Evolutionary conservation across 2,113 vertebrate genomes (phyloP).

Genomic region (Seriola dumerili): DNA sequence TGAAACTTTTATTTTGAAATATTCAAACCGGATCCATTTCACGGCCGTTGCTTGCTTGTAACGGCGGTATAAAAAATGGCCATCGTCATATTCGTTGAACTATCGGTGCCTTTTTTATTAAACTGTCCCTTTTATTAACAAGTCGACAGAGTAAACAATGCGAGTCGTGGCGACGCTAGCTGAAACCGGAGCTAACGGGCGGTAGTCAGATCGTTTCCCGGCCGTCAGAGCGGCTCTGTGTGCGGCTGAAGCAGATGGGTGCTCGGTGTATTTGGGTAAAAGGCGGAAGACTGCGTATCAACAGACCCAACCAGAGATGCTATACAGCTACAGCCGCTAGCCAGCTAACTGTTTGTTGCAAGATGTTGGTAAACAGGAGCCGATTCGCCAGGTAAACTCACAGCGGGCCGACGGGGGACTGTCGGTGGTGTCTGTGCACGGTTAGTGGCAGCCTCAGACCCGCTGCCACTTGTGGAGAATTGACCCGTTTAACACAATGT

Average conservation of each 20-base stretch:
- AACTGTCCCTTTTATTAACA: constrained; percentile 1
- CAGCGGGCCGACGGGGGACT: not conserved
- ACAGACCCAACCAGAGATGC: constrained; percentile 48
- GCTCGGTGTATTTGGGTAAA: constrained; percentile 56
- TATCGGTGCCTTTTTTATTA: constrained; percentile 46
- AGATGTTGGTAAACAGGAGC: constrained; percentile 39
- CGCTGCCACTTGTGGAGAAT: not conserved
- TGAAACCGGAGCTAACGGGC: constrained; percentile 4
- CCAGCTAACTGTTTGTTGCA: constrained; percentile 18
- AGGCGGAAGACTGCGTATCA: constrained; percentile 77
- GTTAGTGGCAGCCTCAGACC: not conserved
- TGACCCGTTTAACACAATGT: not conserved
- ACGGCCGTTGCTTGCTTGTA: constrained; percentile 12
- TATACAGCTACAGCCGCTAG: constrained; percentile 45
- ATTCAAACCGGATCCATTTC: constrained; percentile 13
- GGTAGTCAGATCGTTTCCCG: constrained; percentile 3
- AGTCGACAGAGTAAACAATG: constrained; percentile 11
- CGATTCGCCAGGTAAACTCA: constrained; percentile 35
- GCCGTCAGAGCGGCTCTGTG: constrained; percentile 21
- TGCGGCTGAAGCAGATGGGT: constrained; percentile 64
- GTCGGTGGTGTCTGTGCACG: not conserved
- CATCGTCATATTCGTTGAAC: constrained; percentile 49
- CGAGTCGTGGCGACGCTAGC: not conserved
- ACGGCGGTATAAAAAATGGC: constrained; percentile 61
- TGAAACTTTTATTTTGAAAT: constrained; percentile 47